Evolutionary conservation across 2,797 vertebrate species (phyloP), one percentile per base, ranked within the genome.

Genomic region (Anniella stebbinsi): DNA sequence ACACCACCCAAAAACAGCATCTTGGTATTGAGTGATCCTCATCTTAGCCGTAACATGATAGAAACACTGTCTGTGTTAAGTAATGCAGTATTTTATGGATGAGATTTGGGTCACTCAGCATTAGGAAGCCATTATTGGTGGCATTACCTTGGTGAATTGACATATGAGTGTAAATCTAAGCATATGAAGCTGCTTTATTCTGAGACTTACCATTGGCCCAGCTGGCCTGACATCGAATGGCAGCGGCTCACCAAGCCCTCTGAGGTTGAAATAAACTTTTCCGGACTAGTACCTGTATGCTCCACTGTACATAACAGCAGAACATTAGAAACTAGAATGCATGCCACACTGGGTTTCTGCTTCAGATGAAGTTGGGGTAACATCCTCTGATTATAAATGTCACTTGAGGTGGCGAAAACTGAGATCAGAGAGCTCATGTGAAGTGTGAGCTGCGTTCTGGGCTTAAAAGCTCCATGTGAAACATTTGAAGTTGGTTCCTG

Each of bases 401-500:
- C 38, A 90, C 21, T 63, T 7, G 8, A 28, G 75, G 63, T 57
- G 83, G 36, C 21, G 51, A 86, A 80, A 48, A 66, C 76, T 60
- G 69, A 72, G 77, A 86, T 38, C 67, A 51, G 33, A 51, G 67
- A 45, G 21, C 48, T 80, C 11, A 45, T 17, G 13, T 25, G n/a
- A 57, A 67, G 28, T 33, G n/a, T 69, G 30, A 54, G 38, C 30
- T 60, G 72, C 28, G 9, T n/a, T 88, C 54, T n/a, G 11, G 38
- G 38, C 23, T 66, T 38, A 66, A 51, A 86, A 66, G 51, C 84
- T 66, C 63, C 41, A 12, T 72, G 60, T 63, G 67, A 73, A 86
- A 48, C 38, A 86, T 90, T 85, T 81, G 77, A 63, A 80, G 41
- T 86, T 81, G 30, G 41, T 90, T 90, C 77, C 84, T 81, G n/a